Evolutionary conservation across 2,113 vertebrate genomes (phyloP).

Genomic region (Indicator maculatus): DNA sequence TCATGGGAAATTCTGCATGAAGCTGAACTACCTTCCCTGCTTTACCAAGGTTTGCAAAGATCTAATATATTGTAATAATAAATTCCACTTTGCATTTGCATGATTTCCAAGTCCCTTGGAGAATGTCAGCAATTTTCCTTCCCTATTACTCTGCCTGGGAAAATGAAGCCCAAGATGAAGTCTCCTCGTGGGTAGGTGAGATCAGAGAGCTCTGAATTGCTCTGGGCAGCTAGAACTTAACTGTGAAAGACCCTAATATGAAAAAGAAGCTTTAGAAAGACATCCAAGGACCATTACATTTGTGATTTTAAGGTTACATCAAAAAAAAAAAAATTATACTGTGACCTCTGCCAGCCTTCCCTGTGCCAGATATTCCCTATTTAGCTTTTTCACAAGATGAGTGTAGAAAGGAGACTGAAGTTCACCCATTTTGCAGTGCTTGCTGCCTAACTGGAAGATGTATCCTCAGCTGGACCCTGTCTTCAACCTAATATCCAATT

Average conservation of each 20-base stretch:
- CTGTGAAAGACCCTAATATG: fast-evolving
- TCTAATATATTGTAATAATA: background rate
- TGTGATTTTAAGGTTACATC: background rate
- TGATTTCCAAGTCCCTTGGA: fast-evolving
- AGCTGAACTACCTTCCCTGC: background rate
- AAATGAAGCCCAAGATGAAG: background rate
- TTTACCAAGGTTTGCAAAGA: background rate
- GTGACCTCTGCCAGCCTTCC: background rate
- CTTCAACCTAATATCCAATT: background rate
- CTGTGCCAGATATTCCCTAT: background rate
- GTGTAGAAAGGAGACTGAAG: background rate
- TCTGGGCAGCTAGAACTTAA: background rate
- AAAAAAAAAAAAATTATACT: background rate
- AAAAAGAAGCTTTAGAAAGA: background rate
- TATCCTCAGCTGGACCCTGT: background rate
- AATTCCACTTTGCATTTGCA: background rate
- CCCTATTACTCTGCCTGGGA: background rate
- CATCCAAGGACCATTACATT: background rate
- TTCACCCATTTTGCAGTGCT: background rate
- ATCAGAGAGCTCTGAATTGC: fast-evolving
- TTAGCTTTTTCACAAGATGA: background rate
- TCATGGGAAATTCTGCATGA: background rate
- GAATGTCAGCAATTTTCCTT: background rate
- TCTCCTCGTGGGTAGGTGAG: background rate
- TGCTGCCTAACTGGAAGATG: background rate